Base-by-base conservation (phyloP, 2,113 vertebrate species). In the Emydura subglobosa region DNA sequence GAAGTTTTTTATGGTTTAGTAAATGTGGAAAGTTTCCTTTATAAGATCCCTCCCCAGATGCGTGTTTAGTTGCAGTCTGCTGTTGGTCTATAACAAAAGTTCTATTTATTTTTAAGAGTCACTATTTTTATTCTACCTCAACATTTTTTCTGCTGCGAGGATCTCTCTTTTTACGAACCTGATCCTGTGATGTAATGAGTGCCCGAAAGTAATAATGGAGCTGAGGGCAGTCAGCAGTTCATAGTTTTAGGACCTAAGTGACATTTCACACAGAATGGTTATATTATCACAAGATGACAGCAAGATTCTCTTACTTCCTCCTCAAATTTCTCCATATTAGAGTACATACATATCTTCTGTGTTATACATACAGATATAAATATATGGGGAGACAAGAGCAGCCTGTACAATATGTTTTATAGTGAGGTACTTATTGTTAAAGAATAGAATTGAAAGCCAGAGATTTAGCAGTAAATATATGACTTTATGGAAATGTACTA, bases 401-500 rank as follows among this genome's bases (percentile, higher is more conserved):
- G 78, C 54, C n/a, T 90, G 54, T 76, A 90, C 82, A 91, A 91
- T 61, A 8, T 54, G 90, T 91, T 90, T 92, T 74, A 84, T 34
- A 94, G 51, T 85, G 79, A 89, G 65, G 91, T 54, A 90, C 13
- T 90, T 55, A 84, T 57, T 95, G 49, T 83, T 93, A 92, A 88
- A 92, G 44, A 93, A n/a, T 17, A 34, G 44, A 91, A 79, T 79
- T 65, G 79, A 91, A 95, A 96, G 53, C 12, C 24, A 86, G n/a
- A 87, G 55, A 51, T 87, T 88, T 92, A 93, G 91, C 76, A 74
- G 65, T 72, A 94, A 94, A 83, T 82, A 39, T 0, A 0, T 72
- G 92, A 83, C 25, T 90, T 91, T 39, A 95, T 39, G 57, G 61
- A 91, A 47, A 93, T 29, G 49, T 49, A 72, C 29, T 81, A 21